Base-by-base conservation (phyloP, 2,888 invertebrate species). In the Marronus borbonicus region DNA sequence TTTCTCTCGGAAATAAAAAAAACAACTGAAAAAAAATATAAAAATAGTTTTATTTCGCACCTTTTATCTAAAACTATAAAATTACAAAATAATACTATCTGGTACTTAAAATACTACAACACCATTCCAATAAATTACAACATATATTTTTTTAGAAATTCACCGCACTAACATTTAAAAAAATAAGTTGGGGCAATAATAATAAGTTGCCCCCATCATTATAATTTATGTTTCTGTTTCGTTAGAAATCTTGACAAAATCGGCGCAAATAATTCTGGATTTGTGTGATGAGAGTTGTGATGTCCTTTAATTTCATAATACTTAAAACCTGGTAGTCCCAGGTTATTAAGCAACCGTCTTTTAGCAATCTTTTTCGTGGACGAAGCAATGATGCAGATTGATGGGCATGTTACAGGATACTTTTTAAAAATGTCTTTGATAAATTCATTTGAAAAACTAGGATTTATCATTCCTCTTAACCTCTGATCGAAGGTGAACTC, bases 261-360 rank as follows among this genome's bases (percentile, higher is more conserved):
- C 3, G 76, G 50, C 20, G 70, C 62, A 55, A 78, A 60, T 49
- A 62, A 50, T 52, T 78, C 70, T 7, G 76, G 78, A 52, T 78
- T 55, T 14, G 69, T 76, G 3, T 76, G 72, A 49, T 79, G 79
- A 2, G 64, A 70, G 58, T 76, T 70, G 49, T 79, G 79, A 72
- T 77, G 77, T 10, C 77, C 77, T 10, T 69, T 36, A 20, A 70
- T 36, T 62, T 70, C 70, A 50, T 50, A 60, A 49, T 58, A 62
- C 20, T 58, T 60, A 52, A 77, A 64, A 64, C 50, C 31, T 12
- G 60, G 60, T n/a, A 77, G 14, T 5, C 70, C 49, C 2, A 49
- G 2, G 24, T 44, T 36, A 62, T 28, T 50, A 12, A 20, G 58
- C n/a, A 31, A 50, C n/a, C 17, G 28, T 24, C 64, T 69, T 24